These are phyloP conservation scores for Simalia tracyae DNA, from an alignment of 2,797 vertebrate species.

Conservation along the genomic window DNA sequence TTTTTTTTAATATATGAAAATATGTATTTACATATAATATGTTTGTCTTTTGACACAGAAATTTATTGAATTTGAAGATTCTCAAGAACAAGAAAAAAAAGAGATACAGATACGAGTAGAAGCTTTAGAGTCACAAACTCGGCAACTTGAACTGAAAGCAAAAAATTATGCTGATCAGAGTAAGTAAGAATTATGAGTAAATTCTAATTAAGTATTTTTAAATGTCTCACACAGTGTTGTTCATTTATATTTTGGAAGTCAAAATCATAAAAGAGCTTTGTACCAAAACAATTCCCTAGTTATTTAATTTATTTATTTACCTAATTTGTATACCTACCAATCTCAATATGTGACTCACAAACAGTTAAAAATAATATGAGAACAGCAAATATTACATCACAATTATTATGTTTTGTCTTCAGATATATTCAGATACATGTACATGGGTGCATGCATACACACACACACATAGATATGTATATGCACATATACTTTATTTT, in stretches of 20 bases:
- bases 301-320: not conserved
- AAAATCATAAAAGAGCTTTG: not conserved
- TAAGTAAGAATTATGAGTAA: conserved; percentile 73
- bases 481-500: not conserved
- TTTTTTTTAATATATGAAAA: not conserved
- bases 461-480: not conserved
- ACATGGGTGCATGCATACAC: too few species aligned
- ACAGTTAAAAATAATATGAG: too few species aligned
- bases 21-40: not conserved
- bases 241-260: not conserved
- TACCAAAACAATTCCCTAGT: not conserved
- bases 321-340: not conserved
- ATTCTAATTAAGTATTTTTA: not conserved
- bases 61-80: conserved; percentile 95
- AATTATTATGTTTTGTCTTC: too few species aligned
- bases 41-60: conserved; percentile 75
- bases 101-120: conserved; percentile 89
- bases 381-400: too few species aligned
- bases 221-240: not conserved
- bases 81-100: conserved; percentile 96
- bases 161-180: conserved; percentile 98
- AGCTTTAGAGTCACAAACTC: conserved; percentile 86
- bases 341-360: too few species aligned
- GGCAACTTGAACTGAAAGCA: conserved; percentile 92
- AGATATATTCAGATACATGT: too few species aligned